Base-by-base conservation (phyloP, 2,888 invertebrate species). In the Hybos culiciformis region DNA sequence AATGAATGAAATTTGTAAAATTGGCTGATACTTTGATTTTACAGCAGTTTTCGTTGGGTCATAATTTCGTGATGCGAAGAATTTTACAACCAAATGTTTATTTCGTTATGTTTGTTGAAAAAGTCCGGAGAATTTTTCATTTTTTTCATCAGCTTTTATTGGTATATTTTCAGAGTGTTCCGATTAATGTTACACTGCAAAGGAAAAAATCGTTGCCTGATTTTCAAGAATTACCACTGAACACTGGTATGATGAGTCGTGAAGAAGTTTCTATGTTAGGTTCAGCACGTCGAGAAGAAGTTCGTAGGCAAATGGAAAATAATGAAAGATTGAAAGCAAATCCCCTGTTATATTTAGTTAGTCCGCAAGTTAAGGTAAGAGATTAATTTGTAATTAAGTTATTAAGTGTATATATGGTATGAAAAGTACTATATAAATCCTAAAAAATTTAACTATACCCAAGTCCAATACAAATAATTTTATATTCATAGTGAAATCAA, bases 181-280 rank as follows among this genome's bases (percentile, higher is more conserved):
- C 83, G 61, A 78, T 78, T 53, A 78, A 79, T 61, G 78, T 80
- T 62, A 75, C 83, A 56, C 73, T 91, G 56, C 88, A 87, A 69
- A 77, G 90, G 56, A 92, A 94, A 71, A 97, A 97, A 70, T 96
- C 94, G 54, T 77, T 98, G 69, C 97, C 97, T 42, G 96, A 97
- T 70, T 83, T 91, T 59, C 85, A 86, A 58, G 81, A 80, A 49
- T 75, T 87, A 66, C 83, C 88, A 45, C 78, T 82, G 46, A 77
- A 82, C 53, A 77, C 81, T 44, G 80, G 83, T 54, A 80, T 80
- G 53, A 87, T 96, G 83, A 83, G 92, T 42, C 78, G 96, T 45
- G 93, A 94, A 67, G 94, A 97, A 70, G 93, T 93, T 40, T 91
- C 93, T 51, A 80, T 83, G 50, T 75, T 98, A 59, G 93, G 93